Conservation (phyloP, 2,888 invertebrate genomes). For the Agonopterix heracliana region DNA sequence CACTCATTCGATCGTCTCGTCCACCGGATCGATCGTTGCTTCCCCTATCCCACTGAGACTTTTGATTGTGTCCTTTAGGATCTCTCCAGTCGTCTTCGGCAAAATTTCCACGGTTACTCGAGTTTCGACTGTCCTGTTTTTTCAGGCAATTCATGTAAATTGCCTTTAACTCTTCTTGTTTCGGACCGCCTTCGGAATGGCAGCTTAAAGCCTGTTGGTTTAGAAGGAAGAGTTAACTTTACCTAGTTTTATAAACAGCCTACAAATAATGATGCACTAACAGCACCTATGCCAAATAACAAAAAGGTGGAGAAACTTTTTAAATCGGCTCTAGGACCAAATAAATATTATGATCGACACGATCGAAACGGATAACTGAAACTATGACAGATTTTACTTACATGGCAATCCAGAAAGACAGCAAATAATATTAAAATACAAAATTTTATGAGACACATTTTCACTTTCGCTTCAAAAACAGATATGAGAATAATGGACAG, state of each 20-base stretch:
- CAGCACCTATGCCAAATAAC: background rate
- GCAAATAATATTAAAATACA: conserved; percentile 33
- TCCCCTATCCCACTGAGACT: conserved; percentile 32
- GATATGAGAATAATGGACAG: conserved; percentile 24
- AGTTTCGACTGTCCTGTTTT: conserved; percentile 48
- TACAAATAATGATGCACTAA: background rate
- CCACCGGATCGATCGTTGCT: conserved; percentile 17
- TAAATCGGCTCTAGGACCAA: too few species aligned
- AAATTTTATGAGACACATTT: conserved; percentile 38
- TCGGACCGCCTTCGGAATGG: conserved; percentile 75
- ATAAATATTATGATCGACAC: conserved; percentile 1
- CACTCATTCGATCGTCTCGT: conserved; percentile 21
- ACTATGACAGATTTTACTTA: conserved; percentile 36
- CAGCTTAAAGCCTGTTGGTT: conserved; percentile 70
- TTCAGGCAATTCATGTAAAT: conserved; percentile 76
- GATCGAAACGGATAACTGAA: background rate
- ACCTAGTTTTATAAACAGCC: background rate
- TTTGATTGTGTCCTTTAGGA: conserved; percentile 30
- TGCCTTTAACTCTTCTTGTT: conserved; percentile 74
- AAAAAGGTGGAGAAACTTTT: too few species aligned
- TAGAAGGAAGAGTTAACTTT: background rate
- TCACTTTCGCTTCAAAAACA: conserved; percentile 20
- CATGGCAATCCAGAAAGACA: conserved; percentile 33
- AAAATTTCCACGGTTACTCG: conserved; percentile 28
- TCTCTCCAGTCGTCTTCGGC: conserved; percentile 46